A percentile compares a stretch with the other conserved stretches of the same genome.
phyloP scores from a whole-genome alignment of 2,113 vertebrate species.

The Megaceryle maxima region DNA sequence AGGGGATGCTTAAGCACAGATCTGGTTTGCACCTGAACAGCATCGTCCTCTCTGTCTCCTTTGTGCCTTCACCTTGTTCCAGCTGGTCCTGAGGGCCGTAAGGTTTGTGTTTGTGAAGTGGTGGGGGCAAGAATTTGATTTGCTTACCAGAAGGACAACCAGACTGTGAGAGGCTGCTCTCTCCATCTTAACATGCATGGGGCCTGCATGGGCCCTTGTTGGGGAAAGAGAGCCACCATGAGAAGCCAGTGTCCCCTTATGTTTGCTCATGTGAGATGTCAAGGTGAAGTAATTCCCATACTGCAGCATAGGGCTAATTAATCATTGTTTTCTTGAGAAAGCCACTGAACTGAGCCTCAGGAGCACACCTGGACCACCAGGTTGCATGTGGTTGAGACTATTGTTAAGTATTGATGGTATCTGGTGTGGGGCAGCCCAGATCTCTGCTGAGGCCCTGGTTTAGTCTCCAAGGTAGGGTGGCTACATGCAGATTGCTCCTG shows the following conservation, averaged over 20 bases:
- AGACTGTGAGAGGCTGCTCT: not conserved
- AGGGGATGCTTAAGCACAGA: not conserved
- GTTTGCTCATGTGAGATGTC: not conserved
- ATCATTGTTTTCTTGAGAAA: not conserved
- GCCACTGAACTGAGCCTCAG: not conserved
- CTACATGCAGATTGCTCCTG: not conserved
- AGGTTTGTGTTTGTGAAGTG: not conserved
- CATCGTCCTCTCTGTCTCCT: not conserved
- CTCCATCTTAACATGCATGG: not conserved
- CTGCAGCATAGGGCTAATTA: not conserved
- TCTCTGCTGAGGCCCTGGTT: not conserved
- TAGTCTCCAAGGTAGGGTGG: not conserved
- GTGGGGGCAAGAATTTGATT: not conserved
- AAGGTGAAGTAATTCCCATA: not conserved
- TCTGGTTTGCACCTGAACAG: not conserved
- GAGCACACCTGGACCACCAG: not conserved
- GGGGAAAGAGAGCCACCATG: not conserved
- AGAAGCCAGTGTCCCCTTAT: not conserved
- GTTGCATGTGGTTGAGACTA: not conserved
- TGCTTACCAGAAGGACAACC: fast-evolving
- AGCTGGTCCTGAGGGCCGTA: not conserved
- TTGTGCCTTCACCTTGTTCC: not conserved
- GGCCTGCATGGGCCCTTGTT: not conserved
- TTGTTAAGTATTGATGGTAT: not conserved
- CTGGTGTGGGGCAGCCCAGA: not conserved